Evolutionary conservation across 2,113 vertebrate genomes (phyloP), one percentile per base, ranked within the genome.

Genomic region (Cyprinodon variegatus): DNA sequence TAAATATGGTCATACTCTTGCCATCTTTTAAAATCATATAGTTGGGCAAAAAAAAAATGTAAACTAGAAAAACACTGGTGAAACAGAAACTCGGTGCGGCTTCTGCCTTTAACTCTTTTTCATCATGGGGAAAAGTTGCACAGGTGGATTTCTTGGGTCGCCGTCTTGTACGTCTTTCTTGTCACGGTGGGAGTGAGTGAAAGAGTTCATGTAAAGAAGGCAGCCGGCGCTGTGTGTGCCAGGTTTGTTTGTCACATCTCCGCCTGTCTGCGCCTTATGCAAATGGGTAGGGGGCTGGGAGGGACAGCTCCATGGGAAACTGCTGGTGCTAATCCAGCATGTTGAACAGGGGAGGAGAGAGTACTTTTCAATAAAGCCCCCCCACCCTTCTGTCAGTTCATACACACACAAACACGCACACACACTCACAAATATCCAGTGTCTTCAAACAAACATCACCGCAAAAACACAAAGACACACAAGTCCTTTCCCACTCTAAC

Each of bases 241-340:
- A 92, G 87, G 93, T 94, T 94, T 94, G 93, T 94, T 94, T 94
- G 93, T 92, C 90, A 90, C 90, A 90, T 91, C 91, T 87, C 86
- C 81, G 83, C 85, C 92, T 93, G 94, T 93, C 93, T 94, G 93
- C 88, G 90, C 86, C 90, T 90, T 94, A 94, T 94, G 94, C 93
- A 93, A 94, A 94, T 94, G 83, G 50, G 8, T 17, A 17, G 12
- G 46, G 9, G 75, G 81, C 62, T 66, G 88, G 85, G 85, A 77
- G 82, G 76, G 76, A 79, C 85, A 61, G 84, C 88, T 91, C 92
- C 93, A 94, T 95, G 94, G 94, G 94, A 95, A 95, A 94, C 91
- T 94, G 90, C 90, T 93, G 90, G 90, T 93, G 92, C 91, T 94
- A 95, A 95, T 95, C 94, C 93, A 93, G 90, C 87, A 93, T 92